phyloP scores from a whole-genome alignment of 2,797 vertebrate species.

The Anisognathus igniventris region DNA sequence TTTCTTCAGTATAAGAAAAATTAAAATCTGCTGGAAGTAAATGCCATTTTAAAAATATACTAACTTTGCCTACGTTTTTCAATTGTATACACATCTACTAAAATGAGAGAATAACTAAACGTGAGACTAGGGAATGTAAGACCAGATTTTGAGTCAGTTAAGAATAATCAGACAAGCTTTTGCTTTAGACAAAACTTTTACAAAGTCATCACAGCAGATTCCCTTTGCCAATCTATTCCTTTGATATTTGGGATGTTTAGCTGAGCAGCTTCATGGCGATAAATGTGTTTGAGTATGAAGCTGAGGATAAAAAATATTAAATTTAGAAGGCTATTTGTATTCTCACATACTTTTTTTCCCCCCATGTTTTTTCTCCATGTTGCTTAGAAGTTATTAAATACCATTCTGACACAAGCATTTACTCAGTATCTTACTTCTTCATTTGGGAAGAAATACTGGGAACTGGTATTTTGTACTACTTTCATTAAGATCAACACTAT shows the following conservation, averaged over 20 bases:
- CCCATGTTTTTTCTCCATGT: neutral
- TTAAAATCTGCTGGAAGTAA: neutral
- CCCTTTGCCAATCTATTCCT: neutral
- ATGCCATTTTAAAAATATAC: neutral
- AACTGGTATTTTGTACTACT: neutral
- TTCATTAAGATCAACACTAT: neutral
- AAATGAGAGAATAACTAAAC: neutral
- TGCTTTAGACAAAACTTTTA: neutral
- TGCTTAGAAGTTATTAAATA: neutral
- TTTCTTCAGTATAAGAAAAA: neutral
- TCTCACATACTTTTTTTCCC: neutral
- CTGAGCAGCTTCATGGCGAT: neutral
- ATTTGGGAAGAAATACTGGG: neutral
- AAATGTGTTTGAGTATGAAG: neutral
- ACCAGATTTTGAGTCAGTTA: neutral
- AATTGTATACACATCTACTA: neutral
- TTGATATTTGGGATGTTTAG: neutral
- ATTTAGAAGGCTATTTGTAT: neutral
- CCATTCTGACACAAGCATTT: neutral
- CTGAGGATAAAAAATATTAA: neutral
- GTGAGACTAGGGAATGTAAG: neutral
- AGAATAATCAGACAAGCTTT: neutral
- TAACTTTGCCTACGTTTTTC: neutral
- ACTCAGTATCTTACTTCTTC: neutral
- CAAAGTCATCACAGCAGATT: neutral